Evolutionary conservation across 2,113 vertebrate species (phyloP), one percentile per base, ranked within the genome.

Genomic region (Zeus faber): DNA sequence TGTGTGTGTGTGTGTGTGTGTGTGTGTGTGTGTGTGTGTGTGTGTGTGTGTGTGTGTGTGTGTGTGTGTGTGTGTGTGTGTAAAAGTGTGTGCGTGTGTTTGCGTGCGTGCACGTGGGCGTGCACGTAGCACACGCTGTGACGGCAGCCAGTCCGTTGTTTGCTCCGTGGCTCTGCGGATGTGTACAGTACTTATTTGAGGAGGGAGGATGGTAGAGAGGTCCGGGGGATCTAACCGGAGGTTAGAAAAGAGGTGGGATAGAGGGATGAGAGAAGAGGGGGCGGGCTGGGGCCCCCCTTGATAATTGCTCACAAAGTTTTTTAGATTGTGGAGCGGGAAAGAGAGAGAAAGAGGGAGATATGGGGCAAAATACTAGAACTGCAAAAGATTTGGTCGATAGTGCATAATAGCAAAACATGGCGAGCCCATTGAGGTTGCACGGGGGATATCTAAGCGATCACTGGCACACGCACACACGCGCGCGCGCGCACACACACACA

Each of bases 101-200:
- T 45, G 5, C 5, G 21, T 13, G 43, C 5, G 43, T 22, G 40
- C 23, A 13, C 25, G 31, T 46, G 43, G 40, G 50, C 39, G 2
- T 17, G 22, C 13, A 18, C 7, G 40, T 31, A 43, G 29, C 24
- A 40, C 66, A 58, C 74, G 67, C 75, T 77, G 74, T 72, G 78
- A 70, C 76, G 78, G 70, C 76, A 81, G 64, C 62, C 79, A 80
- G 61, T 78, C 57, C 44, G 49, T 78, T 78, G 67, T 80, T 76
- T 66, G 53, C 55, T 67, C 43, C 46, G 62, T 37, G 9, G 46
- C 54, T 62, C 51, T 49, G 53, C 64, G 58, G 64, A 76, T 26
- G 48, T 10, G 24, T 71, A 58, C 48, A 35, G 14, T 48, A 57
- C 29, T 14, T n/a, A n/a, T n/a, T n/a, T n/a, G n/a, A n/a, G n/a